Evolutionary conservation across 1,140 invertebrate genomes (phyloP).

Genomic region (Monomorium pharaonis): DNA sequence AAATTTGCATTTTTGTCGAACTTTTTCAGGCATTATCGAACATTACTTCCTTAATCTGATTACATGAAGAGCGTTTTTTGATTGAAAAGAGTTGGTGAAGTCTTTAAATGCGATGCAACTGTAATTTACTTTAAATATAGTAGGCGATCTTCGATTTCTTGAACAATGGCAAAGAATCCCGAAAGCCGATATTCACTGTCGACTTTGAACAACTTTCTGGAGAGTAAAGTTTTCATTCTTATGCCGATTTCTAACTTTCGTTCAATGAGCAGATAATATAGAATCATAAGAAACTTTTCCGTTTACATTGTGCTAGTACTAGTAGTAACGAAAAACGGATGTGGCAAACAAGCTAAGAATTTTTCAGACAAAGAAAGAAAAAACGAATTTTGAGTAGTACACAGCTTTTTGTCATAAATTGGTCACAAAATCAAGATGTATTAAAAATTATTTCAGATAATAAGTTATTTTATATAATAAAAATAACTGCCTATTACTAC

Average conservation of each 20-base stretch:
- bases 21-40: neutral
- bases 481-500: too few species aligned
- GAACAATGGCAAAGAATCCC: slow-evolving; percentile 1
- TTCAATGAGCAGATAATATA: slow-evolving; percentile 46
- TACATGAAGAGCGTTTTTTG: neutral
- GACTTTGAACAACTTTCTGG: slow-evolving; percentile 41
- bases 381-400: neutral
- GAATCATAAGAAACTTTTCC: slow-evolving; percentile 37
- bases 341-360: slow-evolving; percentile 12
- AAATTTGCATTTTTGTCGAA: neutral
- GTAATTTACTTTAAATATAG: slow-evolving; percentile 46
- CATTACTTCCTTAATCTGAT: slow-evolving; percentile 9
- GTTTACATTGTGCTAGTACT: slow-evolving; percentile 19
- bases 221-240: slow-evolving; percentile 51
- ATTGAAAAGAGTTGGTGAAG: slow-evolving; percentile 1
- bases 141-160: slow-evolving; percentile 28
- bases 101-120: neutral
- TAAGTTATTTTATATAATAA: too few species aligned
- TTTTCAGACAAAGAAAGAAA: neutral
- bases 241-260: slow-evolving; percentile 48
- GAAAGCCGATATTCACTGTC: slow-evolving; percentile 32
- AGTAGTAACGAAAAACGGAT: slow-evolving; percentile 31
- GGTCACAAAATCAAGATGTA: neutral
- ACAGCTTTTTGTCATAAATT: neutral
- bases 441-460: slow-evolving; percentile 1